Evolutionary conservation across 2,113 vertebrate species (phyloP).

Genomic region (Vidua macroura): DNA sequence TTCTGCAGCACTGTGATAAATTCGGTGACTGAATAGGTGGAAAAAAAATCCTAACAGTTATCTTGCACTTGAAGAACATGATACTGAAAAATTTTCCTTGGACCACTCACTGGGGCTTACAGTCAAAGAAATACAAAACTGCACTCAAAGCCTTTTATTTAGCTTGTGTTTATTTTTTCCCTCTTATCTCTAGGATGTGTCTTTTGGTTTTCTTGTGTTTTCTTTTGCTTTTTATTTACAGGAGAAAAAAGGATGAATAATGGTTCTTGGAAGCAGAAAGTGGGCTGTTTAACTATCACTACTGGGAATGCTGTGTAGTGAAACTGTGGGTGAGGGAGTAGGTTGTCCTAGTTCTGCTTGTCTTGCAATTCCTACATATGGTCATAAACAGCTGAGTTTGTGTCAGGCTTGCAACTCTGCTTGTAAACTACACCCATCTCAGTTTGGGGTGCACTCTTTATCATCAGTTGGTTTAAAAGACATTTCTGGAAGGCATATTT

Average conservation of each 20-base stretch:
- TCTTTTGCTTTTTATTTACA: background rate
- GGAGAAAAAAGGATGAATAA: background rate
- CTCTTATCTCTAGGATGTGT: background rate
- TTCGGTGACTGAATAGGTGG: background rate
- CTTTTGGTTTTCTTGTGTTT: background rate
- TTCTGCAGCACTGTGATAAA: background rate
- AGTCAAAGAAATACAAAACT: background rate
- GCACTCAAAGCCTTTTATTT: background rate
- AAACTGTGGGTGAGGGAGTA: slow-evolving; percentile 1
- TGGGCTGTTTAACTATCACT: background rate
- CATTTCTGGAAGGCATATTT: background rate
- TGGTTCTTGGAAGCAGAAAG: slow-evolving; percentile 13
- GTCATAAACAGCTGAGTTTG: slow-evolving; percentile 22
- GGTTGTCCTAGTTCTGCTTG: slow-evolving; percentile 15
- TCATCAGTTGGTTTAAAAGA: background rate
- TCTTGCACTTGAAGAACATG: background rate
- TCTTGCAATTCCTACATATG: slow-evolving; percentile 26
- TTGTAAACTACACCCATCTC: background rate
- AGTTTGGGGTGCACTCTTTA: rapidly evolving
- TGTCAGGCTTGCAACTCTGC: background rate
- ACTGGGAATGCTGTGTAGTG: background rate
- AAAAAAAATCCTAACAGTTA: background rate
- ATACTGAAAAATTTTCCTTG: background rate
- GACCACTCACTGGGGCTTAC: background rate
- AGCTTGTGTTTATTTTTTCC: background rate